These are phyloP conservation scores for Andinoacara biseriatus DNA, from an alignment of 2,113 vertebrate species.

Conservation along the genomic window DNA sequence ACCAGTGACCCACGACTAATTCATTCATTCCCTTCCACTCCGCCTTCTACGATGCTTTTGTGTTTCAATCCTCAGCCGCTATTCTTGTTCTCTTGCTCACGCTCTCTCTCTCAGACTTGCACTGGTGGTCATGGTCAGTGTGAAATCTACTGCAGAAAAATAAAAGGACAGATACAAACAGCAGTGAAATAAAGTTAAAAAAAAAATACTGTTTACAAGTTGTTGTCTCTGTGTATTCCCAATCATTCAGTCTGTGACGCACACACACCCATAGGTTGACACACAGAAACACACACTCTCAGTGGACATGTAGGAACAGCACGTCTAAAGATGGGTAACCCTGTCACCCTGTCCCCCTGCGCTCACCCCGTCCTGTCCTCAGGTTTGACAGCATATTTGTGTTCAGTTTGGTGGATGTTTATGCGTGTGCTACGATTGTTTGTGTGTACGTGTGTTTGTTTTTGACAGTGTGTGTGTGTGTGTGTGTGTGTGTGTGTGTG, in stretches of 20 bases:
- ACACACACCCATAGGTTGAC: slow-evolving; percentile 23
- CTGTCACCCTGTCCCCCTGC: slow-evolving; percentile 74
- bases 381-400: slow-evolving; percentile 79
- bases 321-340: slow-evolving; percentile 80
- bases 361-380: slow-evolving; percentile 73
- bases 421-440: slow-evolving; percentile 24
- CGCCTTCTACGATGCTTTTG: slow-evolving; percentile 82
- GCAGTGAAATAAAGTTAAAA: slow-evolving; percentile 45
- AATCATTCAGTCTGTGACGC: slow-evolving; percentile 60
- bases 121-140: slow-evolving; percentile 46
- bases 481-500: slow-evolving; percentile 42
- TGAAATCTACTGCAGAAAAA: slow-evolving; percentile 24
- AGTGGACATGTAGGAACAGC: slow-evolving; percentile 77
- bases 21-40: slow-evolving; percentile 97
- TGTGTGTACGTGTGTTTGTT: slow-evolving; percentile 56
- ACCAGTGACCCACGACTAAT: slow-evolving; percentile 99
- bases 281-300: slow-evolving; percentile 54
- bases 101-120: slow-evolving; percentile 1
- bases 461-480: slow-evolving; percentile 56
- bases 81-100: slow-evolving; percentile 26
- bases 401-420: slow-evolving; percentile 16
- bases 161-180: slow-evolving; percentile 8
- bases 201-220: slow-evolving; percentile 65
- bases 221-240: slow-evolving; percentile 62
- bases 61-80: slow-evolving; percentile 75